Conservation (phyloP, 2,888 invertebrate genomes). For the Pardosa pseudoannulata region DNA sequence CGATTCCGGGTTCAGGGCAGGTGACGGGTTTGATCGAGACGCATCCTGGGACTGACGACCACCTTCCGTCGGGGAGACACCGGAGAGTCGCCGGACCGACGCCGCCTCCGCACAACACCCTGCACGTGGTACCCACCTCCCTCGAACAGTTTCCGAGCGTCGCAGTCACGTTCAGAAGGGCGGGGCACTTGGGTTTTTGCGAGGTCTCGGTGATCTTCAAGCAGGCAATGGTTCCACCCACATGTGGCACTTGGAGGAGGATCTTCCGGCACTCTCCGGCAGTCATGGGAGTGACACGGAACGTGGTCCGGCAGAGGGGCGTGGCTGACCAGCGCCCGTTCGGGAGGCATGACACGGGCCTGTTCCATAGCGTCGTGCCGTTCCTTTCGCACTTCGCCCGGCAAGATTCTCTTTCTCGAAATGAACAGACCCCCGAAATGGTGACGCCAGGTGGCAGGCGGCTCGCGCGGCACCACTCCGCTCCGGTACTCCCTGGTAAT, state of each 20-base stretch:
- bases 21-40: neutral
- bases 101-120: neutral
- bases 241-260: neutral
- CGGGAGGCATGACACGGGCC: neutral
- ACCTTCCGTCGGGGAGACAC: neutral
- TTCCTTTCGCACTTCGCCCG: neutral
- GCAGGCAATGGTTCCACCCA: neutral
- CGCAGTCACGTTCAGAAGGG: neutral
- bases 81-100: neutral
- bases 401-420: neutral
- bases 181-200: neutral
- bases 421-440: neutral
- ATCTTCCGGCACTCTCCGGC: neutral
- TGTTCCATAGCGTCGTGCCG: neutral
- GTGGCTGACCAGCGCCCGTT: neutral
- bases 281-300: neutral
- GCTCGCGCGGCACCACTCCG: neutral
- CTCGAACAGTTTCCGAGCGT: neutral
- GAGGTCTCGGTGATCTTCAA: neutral
- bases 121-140: neutral
- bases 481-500: neutral
- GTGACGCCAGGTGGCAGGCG: neutral
- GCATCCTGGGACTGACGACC: neutral
- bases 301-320: neutral
- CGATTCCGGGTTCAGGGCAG: slow-evolving; percentile 20